phyloP scores from a whole-genome alignment of 2,113 vertebrate species.

The Phyllopteryx taeniolatus region DNA sequence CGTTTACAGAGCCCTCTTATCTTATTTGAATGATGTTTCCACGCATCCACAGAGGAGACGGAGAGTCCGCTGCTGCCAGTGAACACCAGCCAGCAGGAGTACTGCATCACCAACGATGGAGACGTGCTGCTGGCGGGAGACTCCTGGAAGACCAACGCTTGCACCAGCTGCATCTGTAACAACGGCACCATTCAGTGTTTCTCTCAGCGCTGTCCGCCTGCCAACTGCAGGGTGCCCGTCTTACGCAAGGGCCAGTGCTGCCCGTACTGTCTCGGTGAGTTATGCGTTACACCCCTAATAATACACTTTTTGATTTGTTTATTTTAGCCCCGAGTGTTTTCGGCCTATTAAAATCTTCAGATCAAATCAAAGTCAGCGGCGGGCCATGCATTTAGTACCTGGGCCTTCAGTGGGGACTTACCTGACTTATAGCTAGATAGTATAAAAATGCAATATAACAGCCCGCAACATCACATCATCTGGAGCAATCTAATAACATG shows the following conservation, averaged over 20 bases:
- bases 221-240: conserved; percentile 75
- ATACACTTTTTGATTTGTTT: neutral
- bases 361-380: too few relatives aligned
- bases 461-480: too few relatives aligned
- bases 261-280: conserved; percentile 78
- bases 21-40: neutral
- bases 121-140: conserved; percentile 73
- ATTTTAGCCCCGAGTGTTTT: conserved; percentile 3
- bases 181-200: conserved; percentile 78
- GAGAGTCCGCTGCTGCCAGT: conserved; percentile 65
- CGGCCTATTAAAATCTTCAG: neutral
- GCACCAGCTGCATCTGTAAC: conserved; percentile 79
- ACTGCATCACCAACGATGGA: conserved; percentile 77
- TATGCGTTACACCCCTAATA: neutral
- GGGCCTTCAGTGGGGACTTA: too few relatives aligned
- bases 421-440: too few relatives aligned
- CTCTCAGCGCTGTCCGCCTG: conserved; percentile 73
- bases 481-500: too few relatives aligned
- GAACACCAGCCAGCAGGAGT: conserved; percentile 69
- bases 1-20: neutral
- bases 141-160: conserved; percentile 78
- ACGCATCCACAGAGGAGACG: conserved; percentile 60
- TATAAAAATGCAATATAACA: too few relatives aligned
- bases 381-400: too few relatives aligned
- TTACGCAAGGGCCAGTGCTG: conserved; percentile 81